Base-by-base conservation (phyloP, 1,140 invertebrate genomes). In the Drosophila parabipectinata region DNA sequence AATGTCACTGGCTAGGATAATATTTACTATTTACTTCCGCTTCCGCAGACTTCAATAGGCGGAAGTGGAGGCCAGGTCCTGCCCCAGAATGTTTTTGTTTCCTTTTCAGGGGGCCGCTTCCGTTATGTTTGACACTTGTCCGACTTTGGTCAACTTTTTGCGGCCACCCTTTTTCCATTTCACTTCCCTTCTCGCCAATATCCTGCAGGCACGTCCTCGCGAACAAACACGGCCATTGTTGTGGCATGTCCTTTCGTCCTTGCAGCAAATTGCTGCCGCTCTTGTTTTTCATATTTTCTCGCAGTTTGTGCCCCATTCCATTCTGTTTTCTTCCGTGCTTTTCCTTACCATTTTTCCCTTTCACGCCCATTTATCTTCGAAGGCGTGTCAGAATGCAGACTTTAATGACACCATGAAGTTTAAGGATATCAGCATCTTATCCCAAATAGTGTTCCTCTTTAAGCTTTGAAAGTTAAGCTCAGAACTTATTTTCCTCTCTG, bases 181-280 rank as follows among this genome's bases (percentile, higher is more conserved):
- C 44, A 9, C 44, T 10, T 47, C 18, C 9, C 44, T 44, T 14
- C 9, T 2, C 44, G 2, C 15, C 18, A 37, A 41, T 14, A 45
- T 41, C 63, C 54, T 52, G 64, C 48, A 39, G 67, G 68, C 68
- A 74, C 71, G 72, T 74, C 60, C 69, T 63, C 54, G 64, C 69
- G 67, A 61, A 63, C 72, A 78, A 63, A 84, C 72, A 84, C 47
- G 66, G 80, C 79, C 51, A 84, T 83, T 83, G 80, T 83, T 83
- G 72, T 66, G 81, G 72, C 82, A 72, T 83, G 77, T 83, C 61
- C 75, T 72, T 63, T 68, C 79, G 80, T 77, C 80, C 81, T 73
- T 68, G 72, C 77, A 60, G 66, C 80, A 84, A 83, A 83, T 84
- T 83, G 80, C 76, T 75, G 60, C 59, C 59, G 50, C 53, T 52